These are phyloP conservation scores for Cryptocephalus moraei DNA, from an alignment of 2,888 invertebrate species.

Conservation along the genomic window DNA sequence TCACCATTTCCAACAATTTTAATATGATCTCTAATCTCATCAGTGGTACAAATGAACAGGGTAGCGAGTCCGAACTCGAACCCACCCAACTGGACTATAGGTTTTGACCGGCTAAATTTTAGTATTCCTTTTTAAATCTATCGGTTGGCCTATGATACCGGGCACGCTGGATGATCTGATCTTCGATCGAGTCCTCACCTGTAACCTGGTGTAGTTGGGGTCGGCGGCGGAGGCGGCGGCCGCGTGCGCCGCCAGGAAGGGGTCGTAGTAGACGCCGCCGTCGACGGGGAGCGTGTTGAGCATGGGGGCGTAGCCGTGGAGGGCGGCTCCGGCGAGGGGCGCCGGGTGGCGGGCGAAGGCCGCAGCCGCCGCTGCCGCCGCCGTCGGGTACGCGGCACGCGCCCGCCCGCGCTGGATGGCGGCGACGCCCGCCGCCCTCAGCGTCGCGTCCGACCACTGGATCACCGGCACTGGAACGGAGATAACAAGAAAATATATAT, in stretches of 20 bases:
- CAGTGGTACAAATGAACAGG: too few species aligned
- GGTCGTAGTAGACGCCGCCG: conserved; percentile 91
- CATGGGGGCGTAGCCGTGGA: conserved; percentile 77
- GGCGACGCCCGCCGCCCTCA: conserved; percentile 63
- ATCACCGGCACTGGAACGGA: conserved; percentile 67
- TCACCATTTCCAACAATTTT: too few species aligned
- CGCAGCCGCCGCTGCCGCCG: conserved; percentile 64
- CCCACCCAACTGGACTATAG: too few species aligned
- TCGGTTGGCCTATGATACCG: too few species aligned
- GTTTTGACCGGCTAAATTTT: too few species aligned
- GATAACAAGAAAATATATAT: too few species aligned
- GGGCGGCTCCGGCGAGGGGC: conserved; percentile 50
- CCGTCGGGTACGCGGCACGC: conserved; percentile 52
- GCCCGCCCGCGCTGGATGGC: conserved; percentile 73
- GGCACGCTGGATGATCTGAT: too few species aligned
- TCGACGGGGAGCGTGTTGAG: conserved; percentile 35
- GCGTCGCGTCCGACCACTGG: conserved; percentile 63
- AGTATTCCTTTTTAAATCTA: too few species aligned
- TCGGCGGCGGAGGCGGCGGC: conserved; percentile 44
- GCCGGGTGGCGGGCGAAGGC: conserved; percentile 57
- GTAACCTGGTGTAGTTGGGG: conserved; percentile 74
- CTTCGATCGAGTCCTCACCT: conserved; percentile 50
- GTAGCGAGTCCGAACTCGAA: too few species aligned
- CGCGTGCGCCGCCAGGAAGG: conserved; percentile 82
- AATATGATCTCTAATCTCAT: too few species aligned